Percentiles rank a stretch among this genome's conserved stretches.
Evolutionary conservation across 2,113 vertebrate species (phyloP).

Genomic region (Lichenostomus cassidix): DNA sequence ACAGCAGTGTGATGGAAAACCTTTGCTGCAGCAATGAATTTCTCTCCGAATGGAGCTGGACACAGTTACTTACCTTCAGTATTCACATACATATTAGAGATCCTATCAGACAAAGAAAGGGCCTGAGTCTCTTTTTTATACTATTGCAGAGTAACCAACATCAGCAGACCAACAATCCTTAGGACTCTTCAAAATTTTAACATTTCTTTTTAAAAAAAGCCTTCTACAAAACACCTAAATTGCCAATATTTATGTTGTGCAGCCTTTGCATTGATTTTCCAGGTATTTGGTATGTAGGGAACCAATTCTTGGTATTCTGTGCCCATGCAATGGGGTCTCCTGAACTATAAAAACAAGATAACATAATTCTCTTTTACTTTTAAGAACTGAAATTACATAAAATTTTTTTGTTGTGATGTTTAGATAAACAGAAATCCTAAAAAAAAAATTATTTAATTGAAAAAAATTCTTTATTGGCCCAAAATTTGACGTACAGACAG

Average conservation of each 20-base stretch:
- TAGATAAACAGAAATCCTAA: neutral
- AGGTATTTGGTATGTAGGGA: neutral
- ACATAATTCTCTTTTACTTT: neutral
- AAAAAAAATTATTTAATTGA: neutral
- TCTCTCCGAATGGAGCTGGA: neutral
- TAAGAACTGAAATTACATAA: neutral
- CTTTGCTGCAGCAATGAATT: constrained; percentile 26
- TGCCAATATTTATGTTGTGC: neutral
- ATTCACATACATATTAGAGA: neutral
- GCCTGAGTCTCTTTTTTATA: neutral
- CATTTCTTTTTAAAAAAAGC: neutral
- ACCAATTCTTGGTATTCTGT: neutral
- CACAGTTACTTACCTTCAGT: neutral
- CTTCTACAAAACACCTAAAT: neutral
- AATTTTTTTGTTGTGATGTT: neutral
- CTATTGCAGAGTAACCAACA: neutral
- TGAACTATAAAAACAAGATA: neutral
- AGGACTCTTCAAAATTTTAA: neutral
- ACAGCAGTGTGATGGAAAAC: constrained; percentile 24
- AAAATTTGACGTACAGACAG: neutral
- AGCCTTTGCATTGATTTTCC: neutral
- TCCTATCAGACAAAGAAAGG: neutral
- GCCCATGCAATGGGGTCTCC: neutral
- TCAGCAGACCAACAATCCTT: neutral
- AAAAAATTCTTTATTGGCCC: neutral